These are phyloP conservation scores for Pseudanteris insignis DNA, from an alignment of 2,888 invertebrate genomes.

Conservation along the genomic window DNA sequence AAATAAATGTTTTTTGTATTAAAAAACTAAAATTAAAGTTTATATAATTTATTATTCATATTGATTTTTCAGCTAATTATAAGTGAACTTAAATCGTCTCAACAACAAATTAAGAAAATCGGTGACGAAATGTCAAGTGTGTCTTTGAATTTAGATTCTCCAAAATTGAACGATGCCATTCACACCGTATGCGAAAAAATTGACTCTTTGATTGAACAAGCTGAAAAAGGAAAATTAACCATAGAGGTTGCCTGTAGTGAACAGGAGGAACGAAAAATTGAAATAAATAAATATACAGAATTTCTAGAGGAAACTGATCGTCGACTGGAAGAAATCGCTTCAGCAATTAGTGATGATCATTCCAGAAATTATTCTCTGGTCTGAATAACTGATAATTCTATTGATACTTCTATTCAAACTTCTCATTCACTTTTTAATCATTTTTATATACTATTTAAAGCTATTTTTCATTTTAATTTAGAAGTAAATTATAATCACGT, in stretches of 20 bases:
- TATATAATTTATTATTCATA: too few relatives aligned
- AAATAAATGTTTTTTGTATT: conserved; percentile 6
- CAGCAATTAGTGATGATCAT: conserved; percentile 50
- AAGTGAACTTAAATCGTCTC: conserved; percentile 75
- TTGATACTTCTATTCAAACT: too few relatives aligned
- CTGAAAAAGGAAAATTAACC: conserved; percentile 73
- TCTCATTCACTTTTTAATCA: too few relatives aligned
- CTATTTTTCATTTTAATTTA: too few relatives aligned
- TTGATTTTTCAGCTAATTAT: conserved; percentile 76
- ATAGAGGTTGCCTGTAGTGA: conserved; percentile 69
- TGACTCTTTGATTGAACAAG: conserved; percentile 74
- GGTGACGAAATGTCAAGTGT: conserved; percentile 73
- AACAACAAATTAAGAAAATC: conserved; percentile 73
- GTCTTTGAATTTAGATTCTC: conserved; percentile 74
- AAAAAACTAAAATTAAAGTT: too few relatives aligned
- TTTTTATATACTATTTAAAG: too few relatives aligned
- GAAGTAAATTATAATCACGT: too few relatives aligned
- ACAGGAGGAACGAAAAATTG: conserved; percentile 69
- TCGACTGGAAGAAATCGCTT: conserved; percentile 56
- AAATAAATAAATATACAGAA: conserved; percentile 65
- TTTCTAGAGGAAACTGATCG: conserved; percentile 60
- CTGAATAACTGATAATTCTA: neutral
- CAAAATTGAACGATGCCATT: conserved; percentile 70
- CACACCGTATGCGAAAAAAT: conserved; percentile 74
- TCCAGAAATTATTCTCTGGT: conserved; percentile 45